These are phyloP conservation scores for Melitaea athalia DNA, from an alignment of 2,888 invertebrate species.

Conservation along the genomic window DNA sequence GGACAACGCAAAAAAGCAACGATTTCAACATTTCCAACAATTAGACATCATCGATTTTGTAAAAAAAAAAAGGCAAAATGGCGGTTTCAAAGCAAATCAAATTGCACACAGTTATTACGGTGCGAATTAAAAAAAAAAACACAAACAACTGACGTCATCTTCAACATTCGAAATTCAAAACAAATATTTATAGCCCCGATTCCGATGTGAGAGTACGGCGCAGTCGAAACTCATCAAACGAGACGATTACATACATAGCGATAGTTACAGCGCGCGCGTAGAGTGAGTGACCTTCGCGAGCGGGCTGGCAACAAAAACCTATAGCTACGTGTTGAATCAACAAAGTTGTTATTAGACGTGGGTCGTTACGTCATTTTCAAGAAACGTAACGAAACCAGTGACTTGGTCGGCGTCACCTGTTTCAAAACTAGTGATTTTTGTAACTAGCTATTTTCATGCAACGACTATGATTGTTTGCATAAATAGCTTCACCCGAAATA, in stretches of 20 bases:
- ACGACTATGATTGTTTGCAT: no score
- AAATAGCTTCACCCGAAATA: no score
- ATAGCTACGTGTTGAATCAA: conserved; percentile 41
- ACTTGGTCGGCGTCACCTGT: no score
- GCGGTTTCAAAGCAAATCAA: neutral
- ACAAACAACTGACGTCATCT: conserved; percentile 14
- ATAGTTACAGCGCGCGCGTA: conserved; percentile 40
- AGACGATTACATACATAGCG: conserved; percentile 17
- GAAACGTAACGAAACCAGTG: no score
- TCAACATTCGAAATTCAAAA: conserved; percentile 13
- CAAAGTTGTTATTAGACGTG: no score
- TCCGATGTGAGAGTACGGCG: conserved; percentile 13
- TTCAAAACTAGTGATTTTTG: no score
- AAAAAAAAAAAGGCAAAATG: conserved; percentile 3
- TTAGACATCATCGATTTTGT: neutral
- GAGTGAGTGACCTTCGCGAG: conserved; percentile 70
- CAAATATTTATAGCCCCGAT: neutral
- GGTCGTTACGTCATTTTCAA: no score
- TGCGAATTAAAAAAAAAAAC: conserved; percentile 1
- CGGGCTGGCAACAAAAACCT: conserved; percentile 67
- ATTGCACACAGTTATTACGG: neutral
- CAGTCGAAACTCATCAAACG: conserved; percentile 23
- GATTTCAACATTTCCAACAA: neutral
- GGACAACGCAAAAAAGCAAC: neutral
- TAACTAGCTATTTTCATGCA: no score